Conservation (phyloP, 2,888 invertebrate species). For the Pimpla rufipes region DNA sequence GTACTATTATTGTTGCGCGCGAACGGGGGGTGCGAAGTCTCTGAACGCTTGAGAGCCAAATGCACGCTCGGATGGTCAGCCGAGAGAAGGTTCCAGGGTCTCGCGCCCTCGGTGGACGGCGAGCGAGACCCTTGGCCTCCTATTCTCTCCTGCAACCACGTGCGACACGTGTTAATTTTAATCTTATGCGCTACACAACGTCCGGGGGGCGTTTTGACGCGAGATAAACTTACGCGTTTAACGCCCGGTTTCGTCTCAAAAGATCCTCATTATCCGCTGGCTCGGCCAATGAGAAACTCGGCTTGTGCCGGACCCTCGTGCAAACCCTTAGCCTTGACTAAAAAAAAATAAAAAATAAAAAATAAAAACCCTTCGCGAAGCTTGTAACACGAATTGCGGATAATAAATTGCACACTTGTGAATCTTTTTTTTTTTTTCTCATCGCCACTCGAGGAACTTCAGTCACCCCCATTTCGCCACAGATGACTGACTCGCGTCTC, state of each 20-base stretch:
- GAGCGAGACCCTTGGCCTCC: neutral
- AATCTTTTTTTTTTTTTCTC: neutral
- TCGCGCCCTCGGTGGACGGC: conserved; percentile 4
- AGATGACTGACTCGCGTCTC: conserved; percentile 18
- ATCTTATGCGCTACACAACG: conserved; percentile 26
- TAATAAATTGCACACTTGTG: conserved; percentile 1
- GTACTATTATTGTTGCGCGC: conserved; percentile 14
- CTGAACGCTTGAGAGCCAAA: conserved; percentile 18
- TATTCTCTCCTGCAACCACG: conserved; percentile 5
- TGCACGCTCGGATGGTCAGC: conserved; percentile 28
- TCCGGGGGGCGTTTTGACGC: conserved; percentile 4
- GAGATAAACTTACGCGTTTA: conserved; percentile 28
- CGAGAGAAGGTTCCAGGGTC: conserved; percentile 17
- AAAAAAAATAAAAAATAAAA: neutral
- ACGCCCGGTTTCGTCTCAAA: conserved; percentile 40
- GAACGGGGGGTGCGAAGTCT: neutral
- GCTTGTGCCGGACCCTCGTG: neutral
- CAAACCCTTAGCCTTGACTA: neutral
- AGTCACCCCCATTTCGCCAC: neutral
- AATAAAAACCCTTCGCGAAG: conserved; percentile 1
- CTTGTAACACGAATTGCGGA: neutral
- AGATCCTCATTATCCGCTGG: conserved; percentile 13
- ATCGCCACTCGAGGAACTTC: conserved; percentile 23
- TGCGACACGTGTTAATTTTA: conserved; percentile 47
- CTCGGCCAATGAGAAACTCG: conserved; percentile 5